These are phyloP conservation scores for Galeopsomyia nigrocyanea DNA, from an alignment of 2,888 invertebrate genomes.

Conservation along the genomic window DNA sequence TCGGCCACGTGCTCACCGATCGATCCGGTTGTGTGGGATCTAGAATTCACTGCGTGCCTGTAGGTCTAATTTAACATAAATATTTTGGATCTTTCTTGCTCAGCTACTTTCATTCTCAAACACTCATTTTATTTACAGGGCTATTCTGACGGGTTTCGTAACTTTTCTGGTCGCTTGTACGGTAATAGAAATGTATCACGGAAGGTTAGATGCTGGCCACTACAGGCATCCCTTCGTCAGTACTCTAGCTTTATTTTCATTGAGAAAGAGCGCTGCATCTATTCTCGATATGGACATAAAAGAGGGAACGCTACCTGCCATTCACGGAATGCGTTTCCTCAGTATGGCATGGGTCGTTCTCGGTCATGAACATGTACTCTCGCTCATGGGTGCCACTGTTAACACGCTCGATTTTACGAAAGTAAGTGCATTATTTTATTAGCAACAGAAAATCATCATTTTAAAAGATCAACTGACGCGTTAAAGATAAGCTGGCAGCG, in stretches of 20 bases:
- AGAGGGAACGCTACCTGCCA: conserved; percentile 60
- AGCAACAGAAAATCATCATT: no score
- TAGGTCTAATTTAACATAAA: conserved; percentile 32
- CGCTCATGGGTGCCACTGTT: not conserved
- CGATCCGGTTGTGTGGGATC: conserved; percentile 47
- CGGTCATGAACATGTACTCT: conserved; percentile 61
- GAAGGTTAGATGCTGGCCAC: not conserved
- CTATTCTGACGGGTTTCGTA: conserved; percentile 49
- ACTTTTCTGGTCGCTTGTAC: conserved; percentile 54
- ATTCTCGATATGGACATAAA: conserved; percentile 59
- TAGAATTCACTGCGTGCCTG: conserved; percentile 48
- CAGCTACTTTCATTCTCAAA: not conserved
- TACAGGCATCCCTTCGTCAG: not conserved
- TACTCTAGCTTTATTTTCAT: conserved; percentile 63
- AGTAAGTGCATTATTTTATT: conserved; percentile 18
- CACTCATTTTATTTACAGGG: conserved; percentile 49
- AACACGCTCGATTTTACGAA: conserved; percentile 2
- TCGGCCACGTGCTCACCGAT: conserved; percentile 42
- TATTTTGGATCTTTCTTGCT: not conserved
- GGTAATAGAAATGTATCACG: conserved; percentile 48
- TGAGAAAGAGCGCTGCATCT: conserved; percentile 64
- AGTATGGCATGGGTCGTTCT: conserved; percentile 70
- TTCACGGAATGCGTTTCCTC: conserved; percentile 71
- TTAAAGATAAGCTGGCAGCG: no score
- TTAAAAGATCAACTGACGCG: no score